These are phyloP conservation scores for Bombus picipes DNA, from an alignment of 1,140 invertebrate genomes.

Conservation along the genomic window DNA sequence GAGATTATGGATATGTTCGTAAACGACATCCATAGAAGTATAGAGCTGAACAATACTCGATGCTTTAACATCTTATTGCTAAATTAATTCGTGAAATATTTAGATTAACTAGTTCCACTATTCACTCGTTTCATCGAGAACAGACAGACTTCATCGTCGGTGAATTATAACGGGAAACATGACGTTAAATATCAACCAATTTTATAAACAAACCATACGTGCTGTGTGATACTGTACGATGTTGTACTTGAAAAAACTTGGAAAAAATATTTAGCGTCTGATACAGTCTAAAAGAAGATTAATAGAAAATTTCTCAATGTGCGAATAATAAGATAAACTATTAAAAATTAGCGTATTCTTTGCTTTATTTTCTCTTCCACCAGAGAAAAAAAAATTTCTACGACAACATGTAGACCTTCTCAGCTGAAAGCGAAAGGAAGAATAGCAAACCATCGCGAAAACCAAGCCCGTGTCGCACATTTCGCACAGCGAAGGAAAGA, in stretches of 20 bases:
- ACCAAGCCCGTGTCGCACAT: not conserved
- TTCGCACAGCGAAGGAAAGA: not conserved
- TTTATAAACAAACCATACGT: conserved; percentile 14
- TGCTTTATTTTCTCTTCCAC: too few relatives aligned
- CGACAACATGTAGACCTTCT: not conserved
- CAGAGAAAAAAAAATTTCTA: not conserved
- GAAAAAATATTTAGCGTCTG: not conserved
- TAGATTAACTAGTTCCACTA: not conserved
- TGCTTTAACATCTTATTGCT: not conserved
- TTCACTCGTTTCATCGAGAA: not conserved
- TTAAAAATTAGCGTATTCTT: not conserved
- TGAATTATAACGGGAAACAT: not conserved
- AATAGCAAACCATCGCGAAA: not conserved
- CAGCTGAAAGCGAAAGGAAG: not conserved
- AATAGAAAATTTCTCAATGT: too few relatives aligned
- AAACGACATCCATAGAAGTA: not conserved
- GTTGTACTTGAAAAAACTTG: too few relatives aligned
- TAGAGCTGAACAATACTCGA: not conserved
- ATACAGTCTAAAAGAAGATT: too few relatives aligned
- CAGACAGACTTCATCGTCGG: not conserved
- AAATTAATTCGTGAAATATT: conserved; percentile 4
- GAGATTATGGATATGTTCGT: not conserved
- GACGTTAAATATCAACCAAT: not conserved
- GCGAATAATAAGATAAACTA: too few relatives aligned
- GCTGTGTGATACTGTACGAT: not conserved